Conservation (phyloP, 2,888 invertebrate genomes). For the Epinotia nisella region DNA sequence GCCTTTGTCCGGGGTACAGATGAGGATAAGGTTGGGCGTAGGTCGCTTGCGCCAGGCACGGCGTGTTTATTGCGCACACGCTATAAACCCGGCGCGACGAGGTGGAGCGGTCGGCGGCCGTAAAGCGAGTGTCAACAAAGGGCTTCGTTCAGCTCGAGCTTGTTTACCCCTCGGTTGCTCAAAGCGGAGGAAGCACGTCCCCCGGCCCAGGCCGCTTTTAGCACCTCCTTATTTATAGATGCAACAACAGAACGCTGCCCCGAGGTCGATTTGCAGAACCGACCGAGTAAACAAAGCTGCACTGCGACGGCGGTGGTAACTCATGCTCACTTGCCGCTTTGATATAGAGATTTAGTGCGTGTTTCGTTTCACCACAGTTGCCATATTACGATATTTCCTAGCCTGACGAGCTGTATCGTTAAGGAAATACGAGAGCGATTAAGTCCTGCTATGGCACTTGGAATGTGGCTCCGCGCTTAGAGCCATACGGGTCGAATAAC, state of each 20-base stretch:
- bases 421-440: constrained; percentile 36
- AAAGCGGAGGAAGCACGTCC: constrained; percentile 82
- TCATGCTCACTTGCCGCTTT: constrained; percentile 17
- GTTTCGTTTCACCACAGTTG: constrained; percentile 28
- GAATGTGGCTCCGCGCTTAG: constrained; percentile 34
- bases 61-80: constrained; percentile 66
- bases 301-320: constrained; percentile 51
- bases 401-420: constrained; percentile 29
- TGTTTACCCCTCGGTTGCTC: constrained; percentile 81
- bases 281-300: constrained; percentile 73
- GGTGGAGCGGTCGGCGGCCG: constrained; percentile 62
- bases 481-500: constrained; percentile 35
- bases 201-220: constrained; percentile 81
- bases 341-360: constrained; percentile 22
- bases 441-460: constrained; percentile 31
- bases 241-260: constrained; percentile 71
- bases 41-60: constrained; percentile 52
- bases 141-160: constrained; percentile 70
- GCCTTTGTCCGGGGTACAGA: constrained; percentile 52
- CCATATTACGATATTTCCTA: constrained; percentile 32
- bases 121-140: constrained; percentile 82
- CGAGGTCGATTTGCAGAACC: constrained; percentile 78
- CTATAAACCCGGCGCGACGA: constrained; percentile 63
- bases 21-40: constrained; percentile 46
- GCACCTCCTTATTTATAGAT: constrained; percentile 84